Evolutionary conservation across 2,888 invertebrate genomes (phyloP), one percentile per base, ranked within the genome.

Genomic region (Agonopterix alstromeriana): DNA sequence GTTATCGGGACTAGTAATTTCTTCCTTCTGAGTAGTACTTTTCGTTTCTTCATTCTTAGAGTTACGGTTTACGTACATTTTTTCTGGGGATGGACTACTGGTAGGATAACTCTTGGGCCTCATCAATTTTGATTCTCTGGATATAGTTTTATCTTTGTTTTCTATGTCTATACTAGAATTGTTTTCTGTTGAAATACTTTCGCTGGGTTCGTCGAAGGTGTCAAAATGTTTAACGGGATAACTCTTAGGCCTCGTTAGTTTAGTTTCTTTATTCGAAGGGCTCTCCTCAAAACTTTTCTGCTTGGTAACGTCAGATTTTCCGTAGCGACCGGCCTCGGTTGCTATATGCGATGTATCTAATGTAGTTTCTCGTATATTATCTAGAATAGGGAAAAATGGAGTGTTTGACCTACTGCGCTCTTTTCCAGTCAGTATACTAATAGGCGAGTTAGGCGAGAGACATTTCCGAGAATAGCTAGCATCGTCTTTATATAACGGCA

Each of bases 91-190:
- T 12, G 82, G 79, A 58, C 77, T 83, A 57, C 79, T 77, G 5
- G 82, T 82, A n/a, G 92, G 92, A 65, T 92, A 92, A 68, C 92
- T 92, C 62, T 91, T 91, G 11, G 92, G 92, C 27, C 92, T 81
- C 50, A 89, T 76, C 43, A 92, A 68, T 61, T 79, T 84, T 1
- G 89, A 88, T 63, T 89, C 89, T 49, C 74, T 69, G 27, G 66
- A 60, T 45, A 63, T 53, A 48, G 62, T 65, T 49, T 63, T 70
- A 46, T 77, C 74, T 53, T 66, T 67, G 50, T 42, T 53, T 35
- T 80, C 77, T 49, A 50, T 53, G 38, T 76, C 74, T 54, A 66
- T 71, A 49, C 55, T 58, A 35, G 64, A 58, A 11, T 55, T 55
- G 52, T 54, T 64, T 49, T 77, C 72, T 1, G 71, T 61, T 35